Conservation (phyloP, 2,797 vertebrate species). For the Paedocypris micromegethes region DNA sequence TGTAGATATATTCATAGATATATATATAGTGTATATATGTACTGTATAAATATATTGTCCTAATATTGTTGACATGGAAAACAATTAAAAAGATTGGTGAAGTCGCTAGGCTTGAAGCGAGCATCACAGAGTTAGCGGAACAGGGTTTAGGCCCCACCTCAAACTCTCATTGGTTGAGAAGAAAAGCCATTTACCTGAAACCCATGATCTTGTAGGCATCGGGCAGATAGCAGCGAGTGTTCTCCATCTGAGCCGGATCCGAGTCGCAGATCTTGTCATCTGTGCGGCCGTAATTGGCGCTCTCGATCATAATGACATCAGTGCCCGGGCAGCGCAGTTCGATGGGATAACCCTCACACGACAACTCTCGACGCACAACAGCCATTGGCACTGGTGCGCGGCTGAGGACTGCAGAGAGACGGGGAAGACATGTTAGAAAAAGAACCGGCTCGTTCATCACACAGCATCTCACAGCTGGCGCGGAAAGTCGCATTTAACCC, state of each 20-base stretch:
- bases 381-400: constrained; percentile 96
- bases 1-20: too few relatives aligned
- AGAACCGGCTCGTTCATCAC: constrained; percentile 11
- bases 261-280: constrained; percentile 99
- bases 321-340: constrained; percentile 97
- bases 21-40: too few relatives aligned
- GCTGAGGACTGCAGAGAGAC: constrained; percentile 73
- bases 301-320: constrained; percentile 99
- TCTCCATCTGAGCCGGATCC: constrained; percentile 99
- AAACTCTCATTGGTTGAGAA: too few relatives aligned
- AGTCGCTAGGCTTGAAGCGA: too few relatives aligned
- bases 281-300: constrained; percentile 97
- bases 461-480: constrained; percentile 8
- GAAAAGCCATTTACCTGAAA: constrained; percentile 75
- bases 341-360: constrained; percentile 96
- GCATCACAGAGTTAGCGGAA: too few relatives aligned
- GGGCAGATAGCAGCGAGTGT: constrained; percentile 96
- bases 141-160: too few relatives aligned
- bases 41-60: too few relatives aligned
- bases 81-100: too few relatives aligned
- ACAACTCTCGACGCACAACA: constrained; percentile 94
- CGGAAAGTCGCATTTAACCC: constrained; percentile 24
- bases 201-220: constrained; percentile 99
- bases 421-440: neutral
- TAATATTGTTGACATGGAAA: too few relatives aligned